phyloP scores from a whole-genome alignment of 92 coral and sea anemone genomes.

The Porites evermanni region DNA sequence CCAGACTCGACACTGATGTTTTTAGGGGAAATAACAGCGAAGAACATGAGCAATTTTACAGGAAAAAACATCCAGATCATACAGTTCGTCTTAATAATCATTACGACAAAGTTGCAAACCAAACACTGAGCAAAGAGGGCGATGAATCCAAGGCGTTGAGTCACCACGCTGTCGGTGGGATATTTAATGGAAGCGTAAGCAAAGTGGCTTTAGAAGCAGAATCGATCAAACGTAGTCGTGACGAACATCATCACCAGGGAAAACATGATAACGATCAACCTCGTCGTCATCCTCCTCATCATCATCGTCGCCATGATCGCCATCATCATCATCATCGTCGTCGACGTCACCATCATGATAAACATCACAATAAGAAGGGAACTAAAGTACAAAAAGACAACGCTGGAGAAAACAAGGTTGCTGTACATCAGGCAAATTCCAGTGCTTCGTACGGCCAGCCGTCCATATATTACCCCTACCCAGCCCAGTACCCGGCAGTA shows the following conservation, averaged over 20 bases:
- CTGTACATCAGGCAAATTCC: constrained; percentile 5
- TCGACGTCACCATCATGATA: neutral
- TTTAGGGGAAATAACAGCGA: constrained; percentile 56
- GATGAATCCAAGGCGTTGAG: constrained; percentile 32
- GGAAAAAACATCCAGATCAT: neutral
- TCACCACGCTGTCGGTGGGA: constrained; percentile 37
- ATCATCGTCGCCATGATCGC: neutral
- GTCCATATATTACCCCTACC: constrained; percentile 12
- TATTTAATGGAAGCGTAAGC: constrained; percentile 45
- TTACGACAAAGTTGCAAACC: neutral
- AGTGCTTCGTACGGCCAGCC: constrained; percentile 23
- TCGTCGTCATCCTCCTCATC: neutral
- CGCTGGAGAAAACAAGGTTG: neutral
- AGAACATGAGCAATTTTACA: constrained; percentile 7
- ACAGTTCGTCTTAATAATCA: neutral
- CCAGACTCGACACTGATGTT: constrained; percentile 64
- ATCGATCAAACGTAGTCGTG: neutral
- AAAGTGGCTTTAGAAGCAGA: constrained; percentile 32
- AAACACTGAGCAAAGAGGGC: constrained; percentile 2
- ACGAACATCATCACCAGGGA: neutral
- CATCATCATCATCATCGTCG: neutral
- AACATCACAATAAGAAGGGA: neutral
- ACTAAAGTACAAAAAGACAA: neutral
- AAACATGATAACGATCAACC: constrained; percentile 2
- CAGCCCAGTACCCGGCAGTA: constrained; percentile 11